A percentile compares a stretch with the other conserved stretches of the same genome.
These are phyloP conservation scores for Medauroidea extradentata DNA, from an alignment of 1,140 invertebrate species.

Conservation along the genomic window DNA sequence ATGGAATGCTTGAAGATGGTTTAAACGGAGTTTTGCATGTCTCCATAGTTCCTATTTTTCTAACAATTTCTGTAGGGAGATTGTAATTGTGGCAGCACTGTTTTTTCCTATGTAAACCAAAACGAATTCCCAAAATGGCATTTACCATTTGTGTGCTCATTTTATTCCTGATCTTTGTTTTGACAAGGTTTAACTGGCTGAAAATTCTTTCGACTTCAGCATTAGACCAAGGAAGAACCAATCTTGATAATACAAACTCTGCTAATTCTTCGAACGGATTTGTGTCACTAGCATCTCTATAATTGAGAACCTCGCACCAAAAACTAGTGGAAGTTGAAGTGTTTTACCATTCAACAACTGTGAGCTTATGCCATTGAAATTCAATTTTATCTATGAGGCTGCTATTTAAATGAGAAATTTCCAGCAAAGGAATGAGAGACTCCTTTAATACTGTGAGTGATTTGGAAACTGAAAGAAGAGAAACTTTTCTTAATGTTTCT, in stretches of 20 bases:
- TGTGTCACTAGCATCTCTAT: constrained; percentile 6
- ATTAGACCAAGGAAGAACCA: constrained; percentile 10
- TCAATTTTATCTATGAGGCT: constrained; percentile 1
- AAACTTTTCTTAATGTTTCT: not conserved
- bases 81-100: not conserved
- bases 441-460: not conserved
- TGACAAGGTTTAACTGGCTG: constrained; percentile 11
- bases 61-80: no score
- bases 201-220: constrained; percentile 11
- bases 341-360: constrained; percentile 3
- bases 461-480: not conserved
- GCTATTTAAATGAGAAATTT: not conserved
- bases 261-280: constrained; percentile 12
- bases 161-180: not conserved
- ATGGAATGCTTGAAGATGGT: no score
- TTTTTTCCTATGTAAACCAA: not conserved
- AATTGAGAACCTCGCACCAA: constrained; percentile 10
- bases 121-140: not conserved
- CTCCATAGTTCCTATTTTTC: no score
- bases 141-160: not conserved
- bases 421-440: not conserved
- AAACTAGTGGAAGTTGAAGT: not conserved
- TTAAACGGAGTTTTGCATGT: no score
- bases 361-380: constrained; percentile 6
- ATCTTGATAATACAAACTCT: not conserved